These are phyloP conservation scores for Pantherophis guttatus DNA, from an alignment of 2,113 vertebrate genomes.

Conservation along the genomic window DNA sequence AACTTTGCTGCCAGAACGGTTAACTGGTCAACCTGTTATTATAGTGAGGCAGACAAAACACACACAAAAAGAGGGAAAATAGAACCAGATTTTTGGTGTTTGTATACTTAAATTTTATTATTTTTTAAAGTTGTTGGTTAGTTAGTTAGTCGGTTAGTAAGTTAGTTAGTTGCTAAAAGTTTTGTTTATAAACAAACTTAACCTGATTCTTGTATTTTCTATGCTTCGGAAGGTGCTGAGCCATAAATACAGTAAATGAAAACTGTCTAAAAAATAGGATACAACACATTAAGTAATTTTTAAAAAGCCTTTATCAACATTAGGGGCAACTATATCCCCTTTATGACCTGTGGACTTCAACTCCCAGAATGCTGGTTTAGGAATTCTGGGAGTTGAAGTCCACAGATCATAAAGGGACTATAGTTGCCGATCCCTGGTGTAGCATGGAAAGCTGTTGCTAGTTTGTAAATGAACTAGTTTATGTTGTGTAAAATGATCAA, in stretches of 20 bases:
- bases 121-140: neutral
- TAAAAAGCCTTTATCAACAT: neutral
- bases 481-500: neutral
- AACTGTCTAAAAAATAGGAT: neutral
- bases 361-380: neutral
- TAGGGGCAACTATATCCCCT: neutral
- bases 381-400: neutral
- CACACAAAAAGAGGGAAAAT: neutral
- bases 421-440: neutral
- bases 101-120: neutral
- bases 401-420: neutral
- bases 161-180: neutral
- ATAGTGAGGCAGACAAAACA: neutral
- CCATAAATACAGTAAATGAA: neutral
- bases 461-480: neutral
- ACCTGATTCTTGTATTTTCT: neutral
- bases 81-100: neutral
- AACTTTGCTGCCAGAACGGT: neutral
- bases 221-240: neutral
- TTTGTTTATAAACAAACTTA: neutral
- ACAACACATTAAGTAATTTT: neutral
- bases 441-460: neutral
- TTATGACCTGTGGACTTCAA: neutral
- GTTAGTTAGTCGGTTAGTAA: no score
- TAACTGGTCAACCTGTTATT: neutral